Percentiles rank a stretch among this genome's conserved stretches.
These are phyloP conservation scores for Aulostomus chinensis DNA, from an alignment of 2,797 vertebrate species.

Conservation along the genomic window DNA sequence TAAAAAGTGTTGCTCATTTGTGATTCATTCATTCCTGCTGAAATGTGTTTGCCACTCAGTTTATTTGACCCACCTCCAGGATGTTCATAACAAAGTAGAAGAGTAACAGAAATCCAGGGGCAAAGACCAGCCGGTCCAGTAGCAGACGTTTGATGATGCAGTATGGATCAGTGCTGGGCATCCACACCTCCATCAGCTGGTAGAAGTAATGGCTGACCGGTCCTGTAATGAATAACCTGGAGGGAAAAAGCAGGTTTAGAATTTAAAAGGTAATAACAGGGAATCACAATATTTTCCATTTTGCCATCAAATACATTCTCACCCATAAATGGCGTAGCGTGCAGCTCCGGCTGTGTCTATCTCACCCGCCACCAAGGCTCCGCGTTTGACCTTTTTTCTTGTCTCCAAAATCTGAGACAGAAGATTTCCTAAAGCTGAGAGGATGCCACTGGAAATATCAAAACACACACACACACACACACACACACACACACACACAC, in stretches of 20 bases:
- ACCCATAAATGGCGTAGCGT: constrained; percentile 87
- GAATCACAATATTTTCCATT: not conserved
- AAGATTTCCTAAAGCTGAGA: constrained; percentile 88
- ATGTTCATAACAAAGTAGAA: constrained; percentile 87
- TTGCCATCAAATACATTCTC: constrained; percentile 55
- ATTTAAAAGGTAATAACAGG: not conserved
- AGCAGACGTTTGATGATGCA: constrained; percentile 84
- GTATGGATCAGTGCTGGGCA: constrained; percentile 79
- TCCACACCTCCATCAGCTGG: constrained; percentile 84
- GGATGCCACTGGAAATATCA: constrained; percentile 79
- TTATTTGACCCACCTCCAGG: constrained; percentile 81
- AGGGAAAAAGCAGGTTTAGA: not conserved
- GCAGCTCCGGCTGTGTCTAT: constrained; percentile 76
- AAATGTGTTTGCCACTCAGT: too few species aligned
- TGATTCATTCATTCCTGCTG: too few species aligned
- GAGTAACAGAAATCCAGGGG: constrained; percentile 84
- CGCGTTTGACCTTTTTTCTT: constrained; percentile 70
- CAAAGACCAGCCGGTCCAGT: constrained; percentile 86
- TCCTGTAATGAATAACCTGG: constrained; percentile 86
- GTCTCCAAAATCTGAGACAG: constrained; percentile 84
- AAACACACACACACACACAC: not conserved
- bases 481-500: too few species aligned
- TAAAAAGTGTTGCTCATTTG: too few species aligned
- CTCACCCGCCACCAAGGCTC: constrained; percentile 37
- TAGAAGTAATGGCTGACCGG: constrained; percentile 89